A percentile compares a stretch with the other conserved stretches of the same genome.
phyloP scores from a whole-genome alignment of 1,140 invertebrate species.

The Aphis gossypii region DNA sequence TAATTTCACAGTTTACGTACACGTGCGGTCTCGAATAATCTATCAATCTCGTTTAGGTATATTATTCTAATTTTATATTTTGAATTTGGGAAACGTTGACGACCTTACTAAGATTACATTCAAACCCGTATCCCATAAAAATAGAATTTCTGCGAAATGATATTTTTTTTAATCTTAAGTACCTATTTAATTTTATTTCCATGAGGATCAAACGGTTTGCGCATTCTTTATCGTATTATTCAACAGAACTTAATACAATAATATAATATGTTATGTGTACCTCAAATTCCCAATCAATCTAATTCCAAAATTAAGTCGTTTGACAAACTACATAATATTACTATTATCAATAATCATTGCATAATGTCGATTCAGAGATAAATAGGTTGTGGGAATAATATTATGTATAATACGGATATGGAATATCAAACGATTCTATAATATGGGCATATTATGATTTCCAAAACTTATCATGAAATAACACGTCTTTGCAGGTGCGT shows the following conservation, averaged over 20 bases:
- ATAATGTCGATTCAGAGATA: neutral
- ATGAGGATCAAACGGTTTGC: neutral
- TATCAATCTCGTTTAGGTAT: neutral
- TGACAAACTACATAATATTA: neutral
- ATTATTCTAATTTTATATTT: conserved; percentile 13
- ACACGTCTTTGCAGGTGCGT: neutral
- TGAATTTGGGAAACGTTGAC: neutral
- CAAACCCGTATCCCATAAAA: neutral
- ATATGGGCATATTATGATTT: neutral
- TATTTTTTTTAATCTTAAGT: neutral
- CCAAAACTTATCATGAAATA: neutral
- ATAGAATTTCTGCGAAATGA: neutral
- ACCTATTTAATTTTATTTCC: neutral
- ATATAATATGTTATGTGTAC: neutral
- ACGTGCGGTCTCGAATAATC: neutral
- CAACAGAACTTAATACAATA: neutral
- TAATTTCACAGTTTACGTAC: neutral
- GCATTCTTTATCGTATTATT: neutral
- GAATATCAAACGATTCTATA: neutral
- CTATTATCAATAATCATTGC: neutral
- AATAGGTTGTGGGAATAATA: neutral
- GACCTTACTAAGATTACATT: neutral
- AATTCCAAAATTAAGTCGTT: neutral
- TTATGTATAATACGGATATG: no score
- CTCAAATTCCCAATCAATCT: neutral